These are phyloP conservation scores for Lerema accius DNA, from an alignment of 1,140 invertebrate genomes.

Conservation along the genomic window DNA sequence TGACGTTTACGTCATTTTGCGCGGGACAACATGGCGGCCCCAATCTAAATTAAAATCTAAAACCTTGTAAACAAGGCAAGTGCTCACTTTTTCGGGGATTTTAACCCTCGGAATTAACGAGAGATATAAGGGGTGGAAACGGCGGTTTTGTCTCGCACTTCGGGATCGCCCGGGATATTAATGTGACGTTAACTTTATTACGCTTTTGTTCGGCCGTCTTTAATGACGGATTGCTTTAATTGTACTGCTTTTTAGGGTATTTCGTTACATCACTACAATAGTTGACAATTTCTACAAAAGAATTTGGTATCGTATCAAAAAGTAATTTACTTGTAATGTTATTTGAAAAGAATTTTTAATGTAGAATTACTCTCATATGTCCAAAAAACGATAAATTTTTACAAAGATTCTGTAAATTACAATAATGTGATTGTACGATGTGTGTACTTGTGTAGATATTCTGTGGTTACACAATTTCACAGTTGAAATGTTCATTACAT, in stretches of 20 bases:
- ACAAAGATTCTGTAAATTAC: no score
- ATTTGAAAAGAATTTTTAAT: no score
- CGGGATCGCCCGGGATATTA: constrained; percentile 48
- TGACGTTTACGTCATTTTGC: constrained; percentile 63
- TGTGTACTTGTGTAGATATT: no score
- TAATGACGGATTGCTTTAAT: constrained; percentile 29
- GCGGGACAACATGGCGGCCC: constrained; percentile 52
- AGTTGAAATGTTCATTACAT: no score
- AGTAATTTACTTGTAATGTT: no score
- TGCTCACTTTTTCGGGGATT: constrained; percentile 84
- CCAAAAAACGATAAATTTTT: no score
- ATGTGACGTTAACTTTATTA: constrained; percentile 52
- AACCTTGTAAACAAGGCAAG: constrained; percentile 84
- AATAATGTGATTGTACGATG: no score
- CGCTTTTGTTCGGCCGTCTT: constrained; percentile 29
- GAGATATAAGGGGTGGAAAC: constrained; percentile 66
- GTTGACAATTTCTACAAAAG: no score
- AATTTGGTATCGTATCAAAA: no score
- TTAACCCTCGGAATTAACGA: constrained; percentile 81
- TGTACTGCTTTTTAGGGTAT: constrained; percentile 7
- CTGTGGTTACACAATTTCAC: no score
- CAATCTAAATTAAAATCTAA: constrained; percentile 85
- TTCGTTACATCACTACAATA: background rate
- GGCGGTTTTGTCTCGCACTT: constrained; percentile 59
- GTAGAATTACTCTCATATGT: no score